A percentile compares a stretch with the other conserved stretches of the same genome.
These are phyloP conservation scores for Adineta ricciae DNA, from an alignment of 2,888 invertebrate genomes.

Conservation along the genomic window DNA sequence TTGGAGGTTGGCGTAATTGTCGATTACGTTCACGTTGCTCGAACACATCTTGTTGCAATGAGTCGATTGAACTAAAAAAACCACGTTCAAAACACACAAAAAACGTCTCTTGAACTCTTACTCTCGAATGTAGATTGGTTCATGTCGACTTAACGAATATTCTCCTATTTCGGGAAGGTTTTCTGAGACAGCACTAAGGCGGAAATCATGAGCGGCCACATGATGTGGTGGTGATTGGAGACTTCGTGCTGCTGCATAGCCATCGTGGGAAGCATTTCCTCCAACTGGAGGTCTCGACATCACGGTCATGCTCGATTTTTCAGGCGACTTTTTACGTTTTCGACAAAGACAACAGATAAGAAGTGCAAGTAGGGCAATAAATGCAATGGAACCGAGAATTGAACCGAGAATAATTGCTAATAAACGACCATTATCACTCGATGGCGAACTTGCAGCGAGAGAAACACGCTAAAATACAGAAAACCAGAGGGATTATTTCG, in stretches of 20 bases:
- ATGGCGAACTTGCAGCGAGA: not conserved
- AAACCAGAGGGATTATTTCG: not conserved
- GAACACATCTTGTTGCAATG: not conserved
- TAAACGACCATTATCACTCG: not conserved
- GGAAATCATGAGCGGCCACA: not conserved
- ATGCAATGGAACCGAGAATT: not conserved
- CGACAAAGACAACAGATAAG: not conserved
- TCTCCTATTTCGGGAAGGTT: not conserved
- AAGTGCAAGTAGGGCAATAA: not conserved
- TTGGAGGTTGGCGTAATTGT: not conserved
- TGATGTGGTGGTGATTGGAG: not conserved
- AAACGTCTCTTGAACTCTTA: not conserved
- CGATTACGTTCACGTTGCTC: not conserved
- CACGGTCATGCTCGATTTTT: no score
- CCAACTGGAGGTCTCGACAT: no score
- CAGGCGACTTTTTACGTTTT: no score
- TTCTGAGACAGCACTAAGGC: not conserved
- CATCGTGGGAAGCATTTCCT: not conserved
- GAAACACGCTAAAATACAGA: not conserved
- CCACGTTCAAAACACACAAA: not conserved
- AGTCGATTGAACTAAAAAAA: not conserved
- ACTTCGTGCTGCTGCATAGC: not conserved
- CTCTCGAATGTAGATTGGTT: not conserved
- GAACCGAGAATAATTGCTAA: not conserved
- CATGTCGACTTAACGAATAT: not conserved